phyloP scores from a whole-genome alignment of 2,888 invertebrate genomes.

The Chrysolina haemoptera region DNA sequence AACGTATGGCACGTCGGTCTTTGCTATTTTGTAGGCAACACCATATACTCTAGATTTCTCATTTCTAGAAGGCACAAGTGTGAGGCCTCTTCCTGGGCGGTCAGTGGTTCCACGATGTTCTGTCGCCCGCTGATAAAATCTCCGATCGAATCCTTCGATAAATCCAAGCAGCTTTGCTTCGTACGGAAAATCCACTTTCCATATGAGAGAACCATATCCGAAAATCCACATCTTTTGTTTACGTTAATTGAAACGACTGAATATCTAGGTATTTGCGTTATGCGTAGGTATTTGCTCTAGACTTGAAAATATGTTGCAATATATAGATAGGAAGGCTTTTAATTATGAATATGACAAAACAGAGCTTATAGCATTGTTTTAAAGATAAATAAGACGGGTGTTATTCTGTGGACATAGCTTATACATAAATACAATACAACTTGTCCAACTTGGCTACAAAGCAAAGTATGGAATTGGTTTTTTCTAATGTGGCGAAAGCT shows the following conservation, averaged over 20 bases:
- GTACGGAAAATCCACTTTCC: slow-evolving; percentile 96
- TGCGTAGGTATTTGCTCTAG: not conserved
- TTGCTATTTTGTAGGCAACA: slow-evolving; percentile 89
- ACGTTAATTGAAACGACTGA: not conserved
- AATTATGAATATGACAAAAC: too few species aligned
- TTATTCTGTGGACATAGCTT: too few species aligned
- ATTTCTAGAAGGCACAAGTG: slow-evolving; percentile 77
- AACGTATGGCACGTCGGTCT: slow-evolving; percentile 79
- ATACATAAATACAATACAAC: too few species aligned
- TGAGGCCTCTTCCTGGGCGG: slow-evolving; percentile 92
- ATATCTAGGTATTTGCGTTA: not conserved
- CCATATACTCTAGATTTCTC: slow-evolving; percentile 82
- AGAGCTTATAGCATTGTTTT: too few species aligned
- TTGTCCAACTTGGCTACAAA: too few species aligned
- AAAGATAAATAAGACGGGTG: too few species aligned
- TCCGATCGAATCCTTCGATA: slow-evolving; percentile 86
- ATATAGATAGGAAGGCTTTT: too few species aligned
- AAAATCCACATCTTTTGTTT: slow-evolving; percentile 86
- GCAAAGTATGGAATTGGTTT: too few species aligned
- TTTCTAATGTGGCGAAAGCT: too few species aligned
- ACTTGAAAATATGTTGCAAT: too few species aligned
- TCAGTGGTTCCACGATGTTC: slow-evolving; percentile 93
- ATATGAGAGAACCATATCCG: slow-evolving; percentile 95
- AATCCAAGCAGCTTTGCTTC: slow-evolving; percentile 84
- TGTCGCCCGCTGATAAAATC: slow-evolving; percentile 95